Evolutionary conservation across 2,797 vertebrate genomes (phyloP).

Genomic region (Pangasius macronema): DNA sequence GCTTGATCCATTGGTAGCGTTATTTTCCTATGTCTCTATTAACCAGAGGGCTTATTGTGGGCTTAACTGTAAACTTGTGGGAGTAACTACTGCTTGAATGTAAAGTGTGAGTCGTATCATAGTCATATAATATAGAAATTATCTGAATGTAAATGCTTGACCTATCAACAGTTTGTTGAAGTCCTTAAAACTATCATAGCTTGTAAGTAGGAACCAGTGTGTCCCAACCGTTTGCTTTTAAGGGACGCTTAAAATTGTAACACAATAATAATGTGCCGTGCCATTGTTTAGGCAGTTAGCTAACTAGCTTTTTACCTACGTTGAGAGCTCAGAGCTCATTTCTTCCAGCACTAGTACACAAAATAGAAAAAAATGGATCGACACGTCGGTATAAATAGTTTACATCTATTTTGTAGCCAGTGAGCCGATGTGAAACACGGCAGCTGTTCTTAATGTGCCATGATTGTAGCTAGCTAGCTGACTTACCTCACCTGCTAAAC

Average conservation of each 20-base stretch:
- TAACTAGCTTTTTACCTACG: not conserved
- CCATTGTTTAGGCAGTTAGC: not conserved
- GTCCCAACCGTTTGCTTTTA: not conserved
- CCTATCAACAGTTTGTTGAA: not conserved
- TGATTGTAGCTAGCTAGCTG: slow-evolving; percentile 2
- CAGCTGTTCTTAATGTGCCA: not conserved
- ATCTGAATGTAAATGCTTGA: too few species aligned
- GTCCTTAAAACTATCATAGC: too few species aligned
- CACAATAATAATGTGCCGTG: not conserved
- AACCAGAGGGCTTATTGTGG: too few species aligned
- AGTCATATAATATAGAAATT: not conserved
- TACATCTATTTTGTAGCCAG: not conserved
- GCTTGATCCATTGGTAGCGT: too few species aligned
- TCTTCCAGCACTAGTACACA: not conserved
- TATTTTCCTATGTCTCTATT: not conserved
- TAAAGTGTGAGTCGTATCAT: not conserved
- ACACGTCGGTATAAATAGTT: not conserved
- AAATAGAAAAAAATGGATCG: not conserved
- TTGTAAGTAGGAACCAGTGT: slow-evolving; percentile 29
- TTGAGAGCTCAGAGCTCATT: not conserved
- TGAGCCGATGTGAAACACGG: not conserved
- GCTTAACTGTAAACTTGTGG: not conserved
- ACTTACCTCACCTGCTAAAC: not conserved
- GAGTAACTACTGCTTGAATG: too few species aligned
- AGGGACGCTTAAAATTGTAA: slow-evolving; percentile 6